These are phyloP conservation scores for Tanypteryx hageni DNA, from an alignment of 2,888 invertebrate genomes.

Conservation along the genomic window DNA sequence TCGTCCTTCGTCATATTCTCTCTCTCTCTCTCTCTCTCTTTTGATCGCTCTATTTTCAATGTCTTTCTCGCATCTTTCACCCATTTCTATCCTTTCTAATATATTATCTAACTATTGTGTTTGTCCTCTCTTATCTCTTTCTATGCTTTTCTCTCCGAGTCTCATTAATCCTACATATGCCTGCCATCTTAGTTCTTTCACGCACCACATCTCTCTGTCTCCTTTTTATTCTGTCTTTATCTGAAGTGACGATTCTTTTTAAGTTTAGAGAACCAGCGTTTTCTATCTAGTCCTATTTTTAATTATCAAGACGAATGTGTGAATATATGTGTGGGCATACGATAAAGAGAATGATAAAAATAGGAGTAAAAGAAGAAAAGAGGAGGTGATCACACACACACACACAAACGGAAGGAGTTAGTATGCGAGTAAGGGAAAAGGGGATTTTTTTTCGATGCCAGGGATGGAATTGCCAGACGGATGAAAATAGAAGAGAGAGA, in stretches of 20 bases:
- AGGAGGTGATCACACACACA: neutral
- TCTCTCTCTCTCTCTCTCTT: no score
- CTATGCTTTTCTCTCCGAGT: neutral
- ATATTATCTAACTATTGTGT: neutral
- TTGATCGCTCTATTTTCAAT: no score
- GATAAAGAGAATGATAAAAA: neutral
- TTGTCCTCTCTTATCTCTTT: no score
- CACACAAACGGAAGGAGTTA: neutral
- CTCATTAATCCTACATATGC: neutral
- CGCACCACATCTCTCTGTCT: neutral
- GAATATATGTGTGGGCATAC: neutral
- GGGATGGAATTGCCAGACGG: conserved; percentile 50
- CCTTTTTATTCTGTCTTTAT: neutral
- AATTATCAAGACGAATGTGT: neutral
- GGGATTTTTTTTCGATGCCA: neutral
- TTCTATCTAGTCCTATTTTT: neutral
- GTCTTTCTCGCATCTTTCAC: neutral
- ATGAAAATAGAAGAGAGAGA: conserved; percentile 50
- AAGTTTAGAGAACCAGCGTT: neutral
- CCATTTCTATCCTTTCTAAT: neutral
- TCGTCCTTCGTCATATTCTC: neutral
- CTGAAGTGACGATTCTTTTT: neutral
- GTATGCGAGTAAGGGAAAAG: neutral
- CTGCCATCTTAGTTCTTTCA: neutral
- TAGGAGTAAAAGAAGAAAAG: neutral